phyloP scores from a whole-genome alignment of 2,797 vertebrate species.

The Parotocinclus haroldoi region DNA sequence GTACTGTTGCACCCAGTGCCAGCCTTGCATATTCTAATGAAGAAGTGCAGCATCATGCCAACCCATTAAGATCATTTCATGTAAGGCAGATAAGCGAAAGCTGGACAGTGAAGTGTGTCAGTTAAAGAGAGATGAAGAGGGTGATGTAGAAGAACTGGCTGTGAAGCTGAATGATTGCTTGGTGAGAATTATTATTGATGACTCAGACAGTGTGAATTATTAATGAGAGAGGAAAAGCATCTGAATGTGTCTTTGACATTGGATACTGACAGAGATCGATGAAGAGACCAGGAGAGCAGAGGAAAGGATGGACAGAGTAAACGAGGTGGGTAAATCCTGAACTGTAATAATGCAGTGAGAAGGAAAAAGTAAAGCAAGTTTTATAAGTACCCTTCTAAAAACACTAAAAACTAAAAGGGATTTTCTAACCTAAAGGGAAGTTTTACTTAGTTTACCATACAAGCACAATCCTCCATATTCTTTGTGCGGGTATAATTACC shows the following conservation, averaged over 20 bases:
- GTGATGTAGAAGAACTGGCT: conserved; percentile 55
- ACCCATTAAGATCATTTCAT: too few species aligned
- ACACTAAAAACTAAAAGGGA: too few species aligned
- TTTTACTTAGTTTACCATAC: too few species aligned
- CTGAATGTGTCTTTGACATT: conserved; percentile 79
- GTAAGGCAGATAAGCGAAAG: conserved; percentile 39
- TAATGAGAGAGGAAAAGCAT: conserved; percentile 75
- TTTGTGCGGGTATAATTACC: too few species aligned
- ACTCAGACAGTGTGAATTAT: conserved; percentile 80
- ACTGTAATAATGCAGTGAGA: conserved; percentile 9
- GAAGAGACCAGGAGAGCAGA: conserved; percentile 45
- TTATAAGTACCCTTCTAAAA: too few species aligned
- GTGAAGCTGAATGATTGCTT: conserved; percentile 75
- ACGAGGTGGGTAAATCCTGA: conserved; percentile 35
- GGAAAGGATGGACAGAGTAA: conserved; percentile 32
- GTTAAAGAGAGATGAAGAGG: conserved; percentile 11
- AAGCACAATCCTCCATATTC: too few species aligned
- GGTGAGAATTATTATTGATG: conserved; percentile 80
- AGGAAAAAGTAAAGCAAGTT: neutral
- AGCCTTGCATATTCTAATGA: too few species aligned
- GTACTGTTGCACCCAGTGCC: too few species aligned
- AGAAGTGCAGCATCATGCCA: too few species aligned
- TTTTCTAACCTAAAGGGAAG: too few species aligned
- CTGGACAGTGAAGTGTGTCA: conserved; percentile 21
- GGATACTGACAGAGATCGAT: conserved; percentile 78